Evolutionary conservation across 2,797 vertebrate species (phyloP).

Genomic region (Gallinago nigripennis): DNA sequence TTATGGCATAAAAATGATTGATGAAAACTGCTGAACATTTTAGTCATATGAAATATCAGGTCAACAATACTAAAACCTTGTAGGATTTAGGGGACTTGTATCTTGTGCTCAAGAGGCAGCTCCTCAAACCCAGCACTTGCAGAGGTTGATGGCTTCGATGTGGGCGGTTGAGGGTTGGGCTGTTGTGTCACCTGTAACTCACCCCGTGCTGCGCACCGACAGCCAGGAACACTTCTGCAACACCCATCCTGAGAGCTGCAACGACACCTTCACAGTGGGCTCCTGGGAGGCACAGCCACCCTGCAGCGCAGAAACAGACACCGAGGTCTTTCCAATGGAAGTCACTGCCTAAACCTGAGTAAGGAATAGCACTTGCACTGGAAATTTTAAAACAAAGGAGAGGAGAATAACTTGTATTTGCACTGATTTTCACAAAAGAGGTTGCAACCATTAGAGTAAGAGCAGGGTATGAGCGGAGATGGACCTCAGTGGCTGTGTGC

Average conservation of each 20-base stretch:
- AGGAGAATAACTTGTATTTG: not conserved
- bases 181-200: not conserved
- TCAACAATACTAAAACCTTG: not conserved
- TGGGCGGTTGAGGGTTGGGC: not conserved
- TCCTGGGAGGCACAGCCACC: not conserved
- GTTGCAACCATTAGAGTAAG: not conserved
- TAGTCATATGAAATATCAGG: not conserved
- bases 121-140: not conserved
- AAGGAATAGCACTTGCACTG: not conserved
- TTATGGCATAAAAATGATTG: not conserved
- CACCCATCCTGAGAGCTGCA: not conserved
- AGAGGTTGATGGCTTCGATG: not conserved
- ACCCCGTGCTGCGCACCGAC: not conserved
- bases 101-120: not conserved
- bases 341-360: not conserved
- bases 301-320: not conserved
- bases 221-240: not conserved
- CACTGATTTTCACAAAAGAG: not conserved
- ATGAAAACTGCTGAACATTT: not conserved
- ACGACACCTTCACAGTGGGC: not conserved
- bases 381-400: not conserved
- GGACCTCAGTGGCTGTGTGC: not conserved
- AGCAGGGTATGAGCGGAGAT: not conserved
- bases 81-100: accelerated
- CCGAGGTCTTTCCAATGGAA: not conserved